Conservation (phyloP, 2,113 vertebrate genomes). For the Mustela lutreola region DNA sequence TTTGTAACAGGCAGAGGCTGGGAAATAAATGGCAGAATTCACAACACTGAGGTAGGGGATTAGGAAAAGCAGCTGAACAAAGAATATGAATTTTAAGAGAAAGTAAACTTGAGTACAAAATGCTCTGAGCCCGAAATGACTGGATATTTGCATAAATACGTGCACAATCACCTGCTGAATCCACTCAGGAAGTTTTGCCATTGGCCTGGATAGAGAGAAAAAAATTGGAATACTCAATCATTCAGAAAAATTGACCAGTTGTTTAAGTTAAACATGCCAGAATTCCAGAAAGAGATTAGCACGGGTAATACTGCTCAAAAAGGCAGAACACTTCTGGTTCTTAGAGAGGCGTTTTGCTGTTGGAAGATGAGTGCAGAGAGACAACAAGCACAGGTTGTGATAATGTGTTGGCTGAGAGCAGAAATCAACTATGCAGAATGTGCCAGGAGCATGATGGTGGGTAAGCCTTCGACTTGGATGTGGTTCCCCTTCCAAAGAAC, state of each 20-base stretch:
- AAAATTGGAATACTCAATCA: constrained; percentile 20
- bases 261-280: constrained; percentile 54
- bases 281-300: constrained; percentile 44
- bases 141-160: constrained; percentile 58
- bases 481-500: background rate
- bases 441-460: background rate
- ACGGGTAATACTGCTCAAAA: background rate
- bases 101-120: constrained; percentile 52
- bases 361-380: background rate
- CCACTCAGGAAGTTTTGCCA: constrained; percentile 33
- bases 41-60: constrained; percentile 38
- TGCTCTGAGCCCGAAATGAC: background rate
- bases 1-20: constrained; percentile 39
- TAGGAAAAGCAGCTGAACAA: constrained; percentile 71
- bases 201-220: constrained; percentile 27
- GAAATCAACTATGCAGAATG: background rate
- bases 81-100: constrained; percentile 68
- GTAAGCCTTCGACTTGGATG: background rate
- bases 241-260: constrained; percentile 57
- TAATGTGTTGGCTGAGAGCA: background rate
- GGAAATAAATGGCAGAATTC: constrained; percentile 61
- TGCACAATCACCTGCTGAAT: background rate
- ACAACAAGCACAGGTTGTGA: background rate
- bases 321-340: background rate
- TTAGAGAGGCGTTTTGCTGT: background rate